A percentile compares a stretch with the other conserved stretches of the same genome.
Evolutionary conservation across 2,888 invertebrate species (phyloP).

Genomic region (Ditula angustiorana): DNA sequence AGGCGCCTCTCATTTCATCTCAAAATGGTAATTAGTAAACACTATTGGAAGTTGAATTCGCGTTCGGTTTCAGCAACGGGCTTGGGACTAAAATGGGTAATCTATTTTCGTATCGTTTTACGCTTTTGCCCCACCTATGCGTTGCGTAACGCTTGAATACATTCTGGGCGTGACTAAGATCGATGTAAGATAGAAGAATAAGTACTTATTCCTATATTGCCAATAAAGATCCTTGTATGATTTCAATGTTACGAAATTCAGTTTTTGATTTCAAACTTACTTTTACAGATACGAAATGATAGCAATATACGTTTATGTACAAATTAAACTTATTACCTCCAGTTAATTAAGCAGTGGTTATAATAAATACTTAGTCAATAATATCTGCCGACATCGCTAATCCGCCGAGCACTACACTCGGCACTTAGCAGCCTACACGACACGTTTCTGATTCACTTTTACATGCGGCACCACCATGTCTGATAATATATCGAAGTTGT

Average conservation of each 20-base stretch:
- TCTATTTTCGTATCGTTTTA: constrained; percentile 28
- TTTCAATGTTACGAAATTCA: not conserved
- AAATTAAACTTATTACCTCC: not conserved
- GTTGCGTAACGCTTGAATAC: constrained; percentile 26
- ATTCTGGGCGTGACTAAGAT: constrained; percentile 19
- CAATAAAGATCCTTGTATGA: not conserved
- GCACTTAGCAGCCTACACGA: constrained; percentile 5
- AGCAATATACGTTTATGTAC: not conserved
- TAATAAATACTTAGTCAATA: not conserved
- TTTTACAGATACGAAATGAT: no score
- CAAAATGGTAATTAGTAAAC: constrained; percentile 28
- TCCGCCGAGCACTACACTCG: not conserved
- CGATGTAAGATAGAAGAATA: constrained; percentile 8
- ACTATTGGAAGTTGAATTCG: constrained; percentile 15
- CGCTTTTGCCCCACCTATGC: constrained; percentile 22
- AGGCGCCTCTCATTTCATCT: constrained; percentile 17
- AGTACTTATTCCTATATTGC: not conserved
- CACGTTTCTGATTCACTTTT: constrained; percentile 1
- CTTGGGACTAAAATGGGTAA: constrained; percentile 20
- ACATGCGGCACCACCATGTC: constrained; percentile 5
- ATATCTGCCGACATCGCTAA: constrained; percentile 2
- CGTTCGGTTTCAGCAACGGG: constrained; percentile 14
- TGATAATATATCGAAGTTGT: not conserved
- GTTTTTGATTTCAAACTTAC: not conserved
- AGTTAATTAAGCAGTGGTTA: not conserved